phyloP scores from a whole-genome alignment of 2,888 invertebrate genomes.

The Lochmaea capreae region DNA sequence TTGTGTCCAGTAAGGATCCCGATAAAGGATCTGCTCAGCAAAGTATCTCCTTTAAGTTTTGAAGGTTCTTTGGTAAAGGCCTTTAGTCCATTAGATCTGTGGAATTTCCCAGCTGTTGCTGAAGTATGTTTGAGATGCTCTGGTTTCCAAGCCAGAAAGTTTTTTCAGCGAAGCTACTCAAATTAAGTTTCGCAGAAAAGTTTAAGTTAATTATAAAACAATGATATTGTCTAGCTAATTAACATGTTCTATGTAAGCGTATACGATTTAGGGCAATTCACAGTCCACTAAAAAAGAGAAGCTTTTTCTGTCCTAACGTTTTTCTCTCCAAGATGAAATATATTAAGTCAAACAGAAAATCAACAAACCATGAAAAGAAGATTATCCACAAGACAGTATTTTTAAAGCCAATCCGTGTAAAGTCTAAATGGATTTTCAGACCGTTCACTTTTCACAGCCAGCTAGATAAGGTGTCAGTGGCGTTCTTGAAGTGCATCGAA shows the following conservation, averaged over 20 bases:
- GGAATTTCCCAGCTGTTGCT: no score
- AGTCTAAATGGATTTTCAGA: conserved; percentile 26
- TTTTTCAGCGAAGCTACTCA: no score
- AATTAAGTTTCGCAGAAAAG: no score
- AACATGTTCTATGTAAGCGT: not conserved
- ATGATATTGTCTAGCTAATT: not conserved
- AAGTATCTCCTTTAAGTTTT: no score
- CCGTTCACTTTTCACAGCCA: conserved; percentile 24
- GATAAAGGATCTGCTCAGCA: no score
- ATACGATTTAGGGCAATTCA: not conserved
- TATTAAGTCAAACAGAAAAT: conserved; percentile 16
- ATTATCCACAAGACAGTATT: conserved; percentile 12
- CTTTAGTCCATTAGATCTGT: no score
- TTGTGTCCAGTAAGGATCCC: no score
- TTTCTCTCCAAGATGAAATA: not conserved
- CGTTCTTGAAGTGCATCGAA: not conserved
- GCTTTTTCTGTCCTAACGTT: not conserved
- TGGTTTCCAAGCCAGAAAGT: no score
- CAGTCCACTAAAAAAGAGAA: not conserved
- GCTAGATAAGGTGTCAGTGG: conserved; percentile 5
- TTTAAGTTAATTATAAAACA: no score
- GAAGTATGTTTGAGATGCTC: no score
- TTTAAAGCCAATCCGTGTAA: conserved; percentile 19
- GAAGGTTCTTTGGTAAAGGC: no score
- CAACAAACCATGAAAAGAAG: conserved; percentile 18